Conservation (phyloP, 1,140 invertebrate genomes). For the Ips typographus region DNA sequence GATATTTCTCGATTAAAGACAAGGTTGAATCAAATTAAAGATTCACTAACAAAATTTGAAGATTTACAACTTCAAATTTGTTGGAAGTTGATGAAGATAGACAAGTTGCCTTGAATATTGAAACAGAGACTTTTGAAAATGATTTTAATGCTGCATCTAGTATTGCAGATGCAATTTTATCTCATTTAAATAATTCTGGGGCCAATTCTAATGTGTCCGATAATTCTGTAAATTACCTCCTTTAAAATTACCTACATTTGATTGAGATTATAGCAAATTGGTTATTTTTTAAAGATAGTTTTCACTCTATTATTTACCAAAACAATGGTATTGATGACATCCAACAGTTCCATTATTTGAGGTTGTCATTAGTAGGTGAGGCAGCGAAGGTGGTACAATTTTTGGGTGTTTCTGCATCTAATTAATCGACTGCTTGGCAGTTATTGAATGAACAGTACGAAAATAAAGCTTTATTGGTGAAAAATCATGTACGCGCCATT, state of each 20-base stretch:
- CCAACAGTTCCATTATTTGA: not conserved
- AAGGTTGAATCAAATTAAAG: too few relatives aligned
- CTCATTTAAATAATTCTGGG: too few relatives aligned
- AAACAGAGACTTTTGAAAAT: too few relatives aligned
- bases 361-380: not conserved
- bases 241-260: slow-evolving; percentile 21
- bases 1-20: too few relatives aligned
- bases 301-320: slow-evolving; percentile 6
- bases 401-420: not conserved
- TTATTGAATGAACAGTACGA: not conserved
- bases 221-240: not conserved
- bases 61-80: too few relatives aligned
- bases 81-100: too few relatives aligned
- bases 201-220: too few relatives aligned
- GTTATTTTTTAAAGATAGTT: slow-evolving; percentile 21
- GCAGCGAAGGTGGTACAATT: not conserved
- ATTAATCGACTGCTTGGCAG: not conserved
- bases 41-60: too few relatives aligned
- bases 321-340: not conserved
- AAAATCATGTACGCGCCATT: not conserved
- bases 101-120: too few relatives aligned
- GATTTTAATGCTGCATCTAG: too few relatives aligned
- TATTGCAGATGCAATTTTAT: too few relatives aligned
- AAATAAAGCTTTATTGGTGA: slow-evolving; percentile 1
- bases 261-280: slow-evolving; percentile 4